Evolutionary conservation across 2,113 vertebrate species (phyloP), one percentile per base, ranked within the genome.

Genomic region (Asarcornis scutulata): DNA sequence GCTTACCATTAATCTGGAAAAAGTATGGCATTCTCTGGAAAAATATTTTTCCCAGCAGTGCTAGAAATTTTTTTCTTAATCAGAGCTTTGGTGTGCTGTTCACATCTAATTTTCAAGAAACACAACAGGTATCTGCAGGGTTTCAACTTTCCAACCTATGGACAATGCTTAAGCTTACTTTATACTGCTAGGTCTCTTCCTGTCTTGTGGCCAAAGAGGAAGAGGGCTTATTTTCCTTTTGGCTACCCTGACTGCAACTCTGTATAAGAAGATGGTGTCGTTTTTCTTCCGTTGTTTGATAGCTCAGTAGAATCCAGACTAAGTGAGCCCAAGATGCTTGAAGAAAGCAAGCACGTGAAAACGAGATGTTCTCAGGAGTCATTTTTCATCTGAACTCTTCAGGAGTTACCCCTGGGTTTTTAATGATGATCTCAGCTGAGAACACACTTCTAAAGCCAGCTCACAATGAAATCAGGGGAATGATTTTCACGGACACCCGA

Each of bases 301-400:
- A 84, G 32, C 42, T 86, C n/a, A 52, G 23, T 27, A 74, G 22
- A 60, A 42, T 77, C 58, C 14, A 60, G 69, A 72, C 72, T n/a
- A 46, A 84, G 17, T 46, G 29, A 86, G 17, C 4, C n/a, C 7
- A 52, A 0, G 0, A 0, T 75, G 42, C 26, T 48, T 77, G 59
- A 74, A 80, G 38, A 60, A 88, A 83, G 46, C 50, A 88, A 85
- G 52, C 29, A 5, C 55, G 11, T 56, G 52, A 77, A 26, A 46
- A 4, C 42, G 59, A 44, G 21, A 59, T 29, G 20, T 86, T 6
- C 31, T 92, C 1, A 1, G 26, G 25, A 83, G 25, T 46, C 13
- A 64, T 52, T 71, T 78, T 83, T 75, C 63, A 78, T 69, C n/a
- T 88, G 38, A 80, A 7, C 40, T 88, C 23, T 56, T 84, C 15